Base-by-base conservation (phyloP, 2,888 invertebrate species). In the Gasteruption jaculator region DNA sequence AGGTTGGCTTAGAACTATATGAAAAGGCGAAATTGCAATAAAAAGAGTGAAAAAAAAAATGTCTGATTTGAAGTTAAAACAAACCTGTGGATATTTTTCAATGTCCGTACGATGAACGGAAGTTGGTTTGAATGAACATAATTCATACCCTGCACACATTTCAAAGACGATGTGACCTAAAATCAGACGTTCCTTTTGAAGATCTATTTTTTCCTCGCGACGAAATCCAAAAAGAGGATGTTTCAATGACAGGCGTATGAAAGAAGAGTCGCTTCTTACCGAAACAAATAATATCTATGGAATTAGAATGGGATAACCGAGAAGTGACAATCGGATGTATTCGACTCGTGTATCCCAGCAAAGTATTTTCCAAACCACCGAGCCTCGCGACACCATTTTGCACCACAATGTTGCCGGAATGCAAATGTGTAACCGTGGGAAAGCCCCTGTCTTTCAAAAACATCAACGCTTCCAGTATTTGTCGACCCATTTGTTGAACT, bases 361-460 rank as follows among this genome's bases (percentile, higher is more conserved):
- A 73, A 1, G 86, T 83, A 71, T 91, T 93, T 72, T 93, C 93
- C 49, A 91, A 73, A 1, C 90, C 92, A 29, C 91, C 85, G 59
- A 93, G 76, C 65, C 92, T 80, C 34, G 93, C 93, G 1, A 91
- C 90, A 14, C 92, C 91, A 68, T 93, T 91, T 63, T 93, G 92
- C 27, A 93, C 79, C 52, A 93, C 86, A 18, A 94, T 83, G 72
- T 94, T 94, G 25, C 92, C 92, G 38, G 88, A 84, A 71, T 93
- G 92, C 52, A 94, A 73, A 71, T 93, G 91, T 29, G 85, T 81
- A 60, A 89, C 89, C 7, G 85, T 81, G 3, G 92, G 91, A 66
- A 92, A 91, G 8, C 91, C 89, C 57, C 90, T 85, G 60, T 90
- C 89, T 54, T 84, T 85, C 14, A 93, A 76, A 71, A 91, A 91